phyloP scores from a whole-genome alignment of 2,797 vertebrate species.

The Bufotes viridis region DNA sequence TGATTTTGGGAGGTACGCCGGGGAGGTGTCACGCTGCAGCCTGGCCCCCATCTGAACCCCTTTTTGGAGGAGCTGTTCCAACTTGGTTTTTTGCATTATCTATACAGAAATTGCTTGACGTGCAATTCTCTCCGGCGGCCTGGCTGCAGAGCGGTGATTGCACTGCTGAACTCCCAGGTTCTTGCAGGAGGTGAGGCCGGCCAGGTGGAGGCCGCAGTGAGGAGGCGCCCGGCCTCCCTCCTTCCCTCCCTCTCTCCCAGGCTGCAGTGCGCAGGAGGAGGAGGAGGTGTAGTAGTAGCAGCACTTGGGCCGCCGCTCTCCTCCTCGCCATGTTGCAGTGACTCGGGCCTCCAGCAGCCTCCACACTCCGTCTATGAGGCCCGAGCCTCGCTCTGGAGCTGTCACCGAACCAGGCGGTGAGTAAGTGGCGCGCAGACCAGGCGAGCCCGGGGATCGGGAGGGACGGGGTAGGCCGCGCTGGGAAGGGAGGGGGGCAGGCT shows the following conservation, averaged over 20 bases:
- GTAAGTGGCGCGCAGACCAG: neutral
- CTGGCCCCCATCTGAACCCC: no score
- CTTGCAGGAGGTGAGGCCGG: neutral
- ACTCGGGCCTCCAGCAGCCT: slow-evolving; percentile 37
- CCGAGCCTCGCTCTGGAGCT: slow-evolving; percentile 42
- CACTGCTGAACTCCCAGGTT: no score
- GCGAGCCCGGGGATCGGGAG: neutral
- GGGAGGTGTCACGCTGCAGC: no score
- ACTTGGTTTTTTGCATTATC: no score
- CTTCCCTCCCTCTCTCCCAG: slow-evolving; percentile 27
- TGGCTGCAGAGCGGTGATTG: no score
- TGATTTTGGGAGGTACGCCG: no score
- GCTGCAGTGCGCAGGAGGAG: slow-evolving; percentile 53
- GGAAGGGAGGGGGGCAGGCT: neutral
- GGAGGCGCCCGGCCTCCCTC: slow-evolving; percentile 27
- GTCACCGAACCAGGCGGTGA: slow-evolving; percentile 43
- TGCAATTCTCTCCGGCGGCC: no score
- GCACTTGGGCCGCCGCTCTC: slow-evolving; percentile 30
- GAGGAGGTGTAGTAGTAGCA: neutral
- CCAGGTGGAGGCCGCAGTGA: slow-evolving; percentile 42
- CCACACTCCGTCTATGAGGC: slow-evolving; percentile 33
- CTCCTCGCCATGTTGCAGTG: slow-evolving; percentile 57
- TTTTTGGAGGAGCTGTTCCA: no score
- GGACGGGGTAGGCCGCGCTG: slow-evolving; percentile 31
- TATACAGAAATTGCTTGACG: no score